A percentile compares a stretch with the other conserved stretches of the same genome.
phyloP scores from a whole-genome alignment of 2,888 invertebrate species.

The Tetranychus truncatus region DNA sequence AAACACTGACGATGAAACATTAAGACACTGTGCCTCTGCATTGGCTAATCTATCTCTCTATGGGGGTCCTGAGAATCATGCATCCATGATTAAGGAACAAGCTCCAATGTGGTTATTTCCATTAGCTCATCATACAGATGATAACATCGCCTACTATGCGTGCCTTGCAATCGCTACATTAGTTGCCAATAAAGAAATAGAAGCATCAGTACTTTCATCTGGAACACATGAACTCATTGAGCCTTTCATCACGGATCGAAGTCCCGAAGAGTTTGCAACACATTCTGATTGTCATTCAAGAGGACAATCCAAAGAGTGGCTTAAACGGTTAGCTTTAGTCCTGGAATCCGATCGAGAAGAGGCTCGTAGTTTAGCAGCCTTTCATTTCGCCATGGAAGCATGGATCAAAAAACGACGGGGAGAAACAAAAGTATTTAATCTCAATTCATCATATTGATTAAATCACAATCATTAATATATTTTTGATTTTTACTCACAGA shows the following conservation, averaged over 20 bases:
- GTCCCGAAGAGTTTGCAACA: slow-evolving; percentile 82
- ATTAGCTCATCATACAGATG: slow-evolving; percentile 84
- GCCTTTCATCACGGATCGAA: slow-evolving; percentile 82
- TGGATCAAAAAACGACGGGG: not conserved
- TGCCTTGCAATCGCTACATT: slow-evolving; percentile 90
- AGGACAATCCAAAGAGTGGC: slow-evolving; percentile 87
- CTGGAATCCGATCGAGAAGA: slow-evolving; percentile 84
- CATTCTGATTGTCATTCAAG: slow-evolving; percentile 80
- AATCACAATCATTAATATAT: not conserved
- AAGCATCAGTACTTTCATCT: slow-evolving; percentile 81
- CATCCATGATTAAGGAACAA: slow-evolving; percentile 84
- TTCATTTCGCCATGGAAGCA: slow-evolving; percentile 1
- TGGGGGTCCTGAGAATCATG: slow-evolving; percentile 89
- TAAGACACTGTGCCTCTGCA: slow-evolving; percentile 89
- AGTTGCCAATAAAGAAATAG: slow-evolving; percentile 92
- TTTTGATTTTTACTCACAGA: slow-evolving; percentile 31
- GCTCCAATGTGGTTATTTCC: slow-evolving; percentile 95
- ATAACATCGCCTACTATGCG: slow-evolving; percentile 93
- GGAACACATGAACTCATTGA: slow-evolving; percentile 92
- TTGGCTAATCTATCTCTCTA: slow-evolving; percentile 87
- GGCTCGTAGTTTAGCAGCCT: slow-evolving; percentile 38
- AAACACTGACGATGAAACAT: slow-evolving; percentile 72
- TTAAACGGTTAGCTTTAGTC: slow-evolving; percentile 76
- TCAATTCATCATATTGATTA: not conserved
- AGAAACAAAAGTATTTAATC: not conserved